phyloP scores from a whole-genome alignment of 2,888 invertebrate genomes.

The Yponomeuta sedellus region DNA sequence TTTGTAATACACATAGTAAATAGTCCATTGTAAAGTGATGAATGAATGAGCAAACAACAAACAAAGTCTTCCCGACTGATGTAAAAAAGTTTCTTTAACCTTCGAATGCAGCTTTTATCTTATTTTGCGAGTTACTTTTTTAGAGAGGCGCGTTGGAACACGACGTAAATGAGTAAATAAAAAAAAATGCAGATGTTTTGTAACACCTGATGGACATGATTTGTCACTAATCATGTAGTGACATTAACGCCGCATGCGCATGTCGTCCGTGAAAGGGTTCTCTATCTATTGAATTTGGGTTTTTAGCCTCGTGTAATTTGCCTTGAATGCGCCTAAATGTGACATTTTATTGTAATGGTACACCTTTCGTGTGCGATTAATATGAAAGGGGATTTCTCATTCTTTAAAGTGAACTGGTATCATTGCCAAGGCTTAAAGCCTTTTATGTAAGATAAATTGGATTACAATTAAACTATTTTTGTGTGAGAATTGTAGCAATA shows the following conservation, averaged over 20 bases:
- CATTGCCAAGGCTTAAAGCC: not conserved
- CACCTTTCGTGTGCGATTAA: conserved; percentile 7
- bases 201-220: conserved; percentile 23
- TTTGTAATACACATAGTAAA: conserved; percentile 31
- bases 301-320: conserved; percentile 44
- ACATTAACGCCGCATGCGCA: conserved; percentile 26
- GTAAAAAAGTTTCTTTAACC: conserved; percentile 6
- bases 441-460: not conserved
- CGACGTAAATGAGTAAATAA: conserved; percentile 31
- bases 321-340: conserved; percentile 50
- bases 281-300: conserved; percentile 33
- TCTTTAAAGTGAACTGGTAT: not conserved
- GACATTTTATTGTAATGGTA: conserved; percentile 30
- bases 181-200: conserved; percentile 38
- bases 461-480: conserved; percentile 34
- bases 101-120: conserved; percentile 15
- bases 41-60: conserved; percentile 25
- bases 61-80: conserved; percentile 37
- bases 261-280: not conserved
- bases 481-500: not conserved
- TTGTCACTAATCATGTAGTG: conserved; percentile 44
- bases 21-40: conserved; percentile 59
- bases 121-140: conserved; percentile 11
- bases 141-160: conserved; percentile 22
- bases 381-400: conserved; percentile 17